phyloP scores from a whole-genome alignment of 1,140 invertebrate genomes.

The Anastrepha ludens region DNA sequence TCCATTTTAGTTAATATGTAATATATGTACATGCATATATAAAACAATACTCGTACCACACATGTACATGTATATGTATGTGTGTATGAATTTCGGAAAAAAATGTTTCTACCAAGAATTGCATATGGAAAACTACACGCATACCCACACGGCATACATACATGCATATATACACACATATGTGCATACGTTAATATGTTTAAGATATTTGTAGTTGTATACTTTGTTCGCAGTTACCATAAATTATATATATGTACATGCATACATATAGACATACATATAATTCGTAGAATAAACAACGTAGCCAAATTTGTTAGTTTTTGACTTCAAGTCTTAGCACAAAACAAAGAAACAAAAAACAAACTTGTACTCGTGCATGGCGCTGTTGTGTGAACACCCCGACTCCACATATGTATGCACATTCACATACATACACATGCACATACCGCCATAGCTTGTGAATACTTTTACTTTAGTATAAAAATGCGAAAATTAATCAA shows the following conservation, averaged over 20 bases:
- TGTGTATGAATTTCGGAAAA: background rate
- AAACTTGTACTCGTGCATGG: background rate
- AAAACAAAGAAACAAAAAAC: background rate
- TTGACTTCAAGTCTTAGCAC: background rate
- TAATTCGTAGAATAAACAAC: slow-evolving; percentile 2
- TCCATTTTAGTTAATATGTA: background rate
- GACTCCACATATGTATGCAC: background rate
- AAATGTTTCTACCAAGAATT: background rate
- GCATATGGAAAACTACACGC: background rate
- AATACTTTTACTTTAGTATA: background rate
- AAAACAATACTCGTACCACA: too few relatives aligned
- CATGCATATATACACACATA: too few relatives aligned
- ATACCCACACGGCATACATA: too few relatives aligned
- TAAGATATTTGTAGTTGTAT: background rate
- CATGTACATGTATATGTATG: background rate
- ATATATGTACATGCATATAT: background rate
- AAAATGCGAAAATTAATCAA: background rate
- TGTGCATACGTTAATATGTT: background rate
- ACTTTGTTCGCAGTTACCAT: background rate
- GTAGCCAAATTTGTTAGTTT: slow-evolving; percentile 21
- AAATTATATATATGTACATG: background rate
- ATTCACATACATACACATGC: background rate
- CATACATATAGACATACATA: slow-evolving; percentile 2
- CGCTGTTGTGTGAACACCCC: background rate
- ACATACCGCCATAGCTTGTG: background rate